Evolutionary conservation across 2,888 invertebrate species (phyloP).

Genomic region (Dryocosmus kuriphilus): DNA sequence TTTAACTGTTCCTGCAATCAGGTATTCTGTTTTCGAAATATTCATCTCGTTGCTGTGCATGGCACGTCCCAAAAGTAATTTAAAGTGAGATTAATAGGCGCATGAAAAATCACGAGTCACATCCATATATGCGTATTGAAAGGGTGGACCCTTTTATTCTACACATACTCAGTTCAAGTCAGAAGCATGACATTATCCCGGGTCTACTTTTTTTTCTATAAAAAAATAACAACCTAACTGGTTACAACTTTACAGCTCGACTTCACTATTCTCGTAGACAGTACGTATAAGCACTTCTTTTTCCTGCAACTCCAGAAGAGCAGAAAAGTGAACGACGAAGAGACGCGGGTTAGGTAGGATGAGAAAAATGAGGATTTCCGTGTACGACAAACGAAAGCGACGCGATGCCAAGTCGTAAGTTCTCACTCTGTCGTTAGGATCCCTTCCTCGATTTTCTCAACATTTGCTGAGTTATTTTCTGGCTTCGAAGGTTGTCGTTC

Average conservation of each 20-base stretch:
- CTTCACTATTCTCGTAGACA: neutral
- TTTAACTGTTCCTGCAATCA: too few relatives aligned
- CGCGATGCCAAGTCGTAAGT: neutral
- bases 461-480: neutral
- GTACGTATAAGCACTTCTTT: neutral
- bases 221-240: neutral
- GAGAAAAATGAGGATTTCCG: neutral
- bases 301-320: neutral
- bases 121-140: too few relatives aligned
- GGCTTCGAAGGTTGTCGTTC: neutral
- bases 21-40: too few relatives aligned
- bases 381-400: conserved; percentile 4
- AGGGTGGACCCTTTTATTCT: too few relatives aligned
- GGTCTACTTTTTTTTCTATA: too few relatives aligned
- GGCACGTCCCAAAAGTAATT: too few relatives aligned
- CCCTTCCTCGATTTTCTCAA: neutral
- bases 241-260: neutral
- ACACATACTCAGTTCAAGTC: too few relatives aligned
- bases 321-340: neutral
- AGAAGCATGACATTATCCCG: too few relatives aligned
- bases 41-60: too few relatives aligned
- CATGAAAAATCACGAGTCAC: too few relatives aligned
- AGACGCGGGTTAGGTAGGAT: neutral
- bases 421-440: neutral
- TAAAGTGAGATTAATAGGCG: too few relatives aligned